Percentiles rank a stretch among this genome's conserved stretches.
Conservation (phyloP, 1,140 invertebrate genomes). For the Eufriesea mexicana region DNA sequence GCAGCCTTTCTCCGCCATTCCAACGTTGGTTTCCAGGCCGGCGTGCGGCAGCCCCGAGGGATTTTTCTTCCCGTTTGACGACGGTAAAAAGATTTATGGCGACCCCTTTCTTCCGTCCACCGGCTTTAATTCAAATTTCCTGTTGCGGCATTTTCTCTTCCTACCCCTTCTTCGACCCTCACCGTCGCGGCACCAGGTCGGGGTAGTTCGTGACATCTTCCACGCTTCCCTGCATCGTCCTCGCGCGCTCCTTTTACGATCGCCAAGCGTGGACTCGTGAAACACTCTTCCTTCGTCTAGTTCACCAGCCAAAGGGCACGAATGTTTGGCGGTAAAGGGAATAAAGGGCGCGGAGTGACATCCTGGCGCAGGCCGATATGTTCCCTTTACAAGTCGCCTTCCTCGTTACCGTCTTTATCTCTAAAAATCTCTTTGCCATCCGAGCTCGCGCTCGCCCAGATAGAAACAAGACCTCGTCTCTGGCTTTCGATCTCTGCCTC, state of each 20-base stretch:
- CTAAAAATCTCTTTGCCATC: not conserved
- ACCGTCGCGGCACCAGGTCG: too few relatives aligned
- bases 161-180: too few relatives aligned
- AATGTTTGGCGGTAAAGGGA: not conserved
- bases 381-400: not conserved
- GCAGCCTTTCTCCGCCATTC: too few relatives aligned
- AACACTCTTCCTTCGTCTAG: too few relatives aligned
- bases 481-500: not conserved
- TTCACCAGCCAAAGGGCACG: not conserved
- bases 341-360: not conserved
- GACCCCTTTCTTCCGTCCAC: conserved; percentile 19
- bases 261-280: not conserved
- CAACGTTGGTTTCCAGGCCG: not conserved
- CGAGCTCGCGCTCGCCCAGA: not conserved
- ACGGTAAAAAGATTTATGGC: conserved; percentile 51
- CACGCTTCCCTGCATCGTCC: not conserved
- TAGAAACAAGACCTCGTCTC: not conserved
- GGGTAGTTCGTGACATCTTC: not conserved
- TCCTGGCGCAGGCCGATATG: too few relatives aligned
- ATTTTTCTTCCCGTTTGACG: conserved; percentile 44
- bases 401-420: not conserved
- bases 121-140: conserved; percentile 51
- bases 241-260: not conserved
- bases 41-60: conserved; percentile 3
- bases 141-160: conserved; percentile 6